These are phyloP conservation scores for Labroides dimidiatus DNA, from an alignment of 2,797 vertebrate species.

Conservation along the genomic window DNA sequence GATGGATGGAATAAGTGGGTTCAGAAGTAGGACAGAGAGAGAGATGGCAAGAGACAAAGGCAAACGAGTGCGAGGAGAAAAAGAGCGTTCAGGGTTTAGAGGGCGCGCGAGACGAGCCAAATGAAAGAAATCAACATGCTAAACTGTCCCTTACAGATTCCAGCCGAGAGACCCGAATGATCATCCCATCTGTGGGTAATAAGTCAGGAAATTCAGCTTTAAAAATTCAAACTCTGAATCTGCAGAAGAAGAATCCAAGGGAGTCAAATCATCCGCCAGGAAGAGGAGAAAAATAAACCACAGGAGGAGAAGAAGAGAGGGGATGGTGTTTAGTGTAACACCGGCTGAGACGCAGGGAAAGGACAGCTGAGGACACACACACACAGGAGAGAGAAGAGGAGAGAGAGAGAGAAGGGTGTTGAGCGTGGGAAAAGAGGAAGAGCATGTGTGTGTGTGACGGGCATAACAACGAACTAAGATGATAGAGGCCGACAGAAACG, in stretches of 20 bases:
- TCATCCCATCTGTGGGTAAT: constrained; percentile 66
- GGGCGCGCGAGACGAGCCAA: constrained; percentile 44
- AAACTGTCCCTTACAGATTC: constrained; percentile 60
- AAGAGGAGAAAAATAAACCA: constrained; percentile 46
- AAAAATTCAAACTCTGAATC: constrained; percentile 65
- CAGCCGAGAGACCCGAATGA: constrained; percentile 57
- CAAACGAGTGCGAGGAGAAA: constrained; percentile 20
- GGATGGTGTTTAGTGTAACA: background rate
- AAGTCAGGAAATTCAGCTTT: constrained; percentile 46
- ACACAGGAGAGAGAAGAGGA: too few species aligned
- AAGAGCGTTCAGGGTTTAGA: constrained; percentile 41
- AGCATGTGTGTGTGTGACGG: constrained; percentile 10
- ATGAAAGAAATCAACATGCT: constrained; percentile 62
- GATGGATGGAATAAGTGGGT: constrained; percentile 73
- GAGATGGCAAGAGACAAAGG: constrained; percentile 60
- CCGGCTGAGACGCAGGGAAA: constrained; percentile 24
- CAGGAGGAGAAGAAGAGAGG: constrained; percentile 40
- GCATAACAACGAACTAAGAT: constrained; percentile 28
- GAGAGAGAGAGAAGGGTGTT: constrained; percentile 10
- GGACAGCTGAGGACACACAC: constrained; percentile 51
- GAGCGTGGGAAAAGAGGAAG: constrained; percentile 55
- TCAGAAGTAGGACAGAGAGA: constrained; percentile 78
- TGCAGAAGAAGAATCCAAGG: constrained; percentile 58
- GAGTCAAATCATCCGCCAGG: constrained; percentile 67
- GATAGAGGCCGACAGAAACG: constrained; percentile 37